Base-by-base conservation (phyloP, 2,888 invertebrate genomes). In the Caenorhabditis panamensis region DNA sequence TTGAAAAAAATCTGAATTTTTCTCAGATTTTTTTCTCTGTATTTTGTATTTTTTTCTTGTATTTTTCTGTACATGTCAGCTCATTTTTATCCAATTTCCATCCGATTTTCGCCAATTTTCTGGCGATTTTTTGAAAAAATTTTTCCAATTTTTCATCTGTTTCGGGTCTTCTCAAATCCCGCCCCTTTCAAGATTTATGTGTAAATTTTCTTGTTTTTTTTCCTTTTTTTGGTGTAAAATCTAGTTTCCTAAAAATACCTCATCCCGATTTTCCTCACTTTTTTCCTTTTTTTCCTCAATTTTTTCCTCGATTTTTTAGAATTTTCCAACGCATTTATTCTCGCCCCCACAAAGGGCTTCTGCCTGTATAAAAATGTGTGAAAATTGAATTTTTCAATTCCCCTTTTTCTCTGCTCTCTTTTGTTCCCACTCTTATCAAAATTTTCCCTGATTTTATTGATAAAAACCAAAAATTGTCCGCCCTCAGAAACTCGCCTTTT, bases 221-320 rank as follows among this genome's bases (percentile, higher is more conserved):
- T 2, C 2, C 3, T 16, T 13, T 53, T 53, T 26, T 53, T 24
- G 24, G 24, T 53, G 53, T 58, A 37, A 58, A 58, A 18, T 58
- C 31, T 28, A 54, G 20, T 53, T 64, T 18, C 24, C 11, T 20
- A 6, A 6, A 28, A 63, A 49, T 24, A 58, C 41, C 56, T 37
- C 44, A 41, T 22, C 20, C 59, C 49, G 47, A 26, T 31, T 37
- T 20, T 2, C n/a, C 31, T 28, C 31, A 28, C 3, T 47, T 44
- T 28, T 47, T 24, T 28, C 26, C 24, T 11, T 47, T 24, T n/a
- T 49, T 49, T 16, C 22, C 5, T 49, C 18, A 31, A 51, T 62
- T 62, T 62, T 61, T 36, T 58, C n/a, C n/a, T 36, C 22, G 36
- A 61, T 61, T 36, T 58, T 31, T 31, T 36, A 44, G 36, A 61